Evolutionary conservation across 2,797 vertebrate genomes (phyloP).

Genomic region (Mus caroli): DNA sequence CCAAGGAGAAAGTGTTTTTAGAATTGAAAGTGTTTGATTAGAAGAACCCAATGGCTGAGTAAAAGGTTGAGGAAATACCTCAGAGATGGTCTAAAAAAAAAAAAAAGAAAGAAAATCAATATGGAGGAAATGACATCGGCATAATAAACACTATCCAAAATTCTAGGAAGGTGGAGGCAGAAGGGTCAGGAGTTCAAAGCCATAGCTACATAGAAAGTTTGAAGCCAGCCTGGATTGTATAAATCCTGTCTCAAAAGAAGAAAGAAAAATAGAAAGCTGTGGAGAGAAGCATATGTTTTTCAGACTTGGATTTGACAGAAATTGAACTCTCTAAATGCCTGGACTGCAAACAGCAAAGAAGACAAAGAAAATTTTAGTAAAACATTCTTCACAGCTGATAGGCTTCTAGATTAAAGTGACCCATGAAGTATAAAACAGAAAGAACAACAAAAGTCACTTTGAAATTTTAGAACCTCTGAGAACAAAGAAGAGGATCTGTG

Average conservation of each 20-base stretch:
- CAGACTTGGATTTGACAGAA: not conserved
- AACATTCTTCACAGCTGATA: constrained; percentile 31
- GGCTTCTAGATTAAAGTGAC: not conserved
- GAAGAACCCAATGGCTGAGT: not conserved
- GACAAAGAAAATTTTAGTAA: constrained; percentile 10
- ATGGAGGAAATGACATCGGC: not conserved
- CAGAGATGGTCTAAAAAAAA: constrained; percentile 33
- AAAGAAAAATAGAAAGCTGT: not conserved
- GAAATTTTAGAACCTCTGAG: constrained; percentile 32
- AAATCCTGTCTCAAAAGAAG: not conserved
- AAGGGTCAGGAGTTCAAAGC: not conserved
- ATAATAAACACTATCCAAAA: not conserved
- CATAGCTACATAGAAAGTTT: not conserved
- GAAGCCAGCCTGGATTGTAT: not conserved
- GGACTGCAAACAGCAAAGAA: not conserved
- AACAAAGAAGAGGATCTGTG: constrained; percentile 10
- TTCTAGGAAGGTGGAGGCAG: not conserved
- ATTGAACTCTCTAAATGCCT: not conserved
- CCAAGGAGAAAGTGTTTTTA: not conserved
- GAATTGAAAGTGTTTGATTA: constrained; percentile 32
- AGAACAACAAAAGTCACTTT: constrained; percentile 17
- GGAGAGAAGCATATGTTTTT: not conserved
- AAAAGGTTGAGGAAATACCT: not conserved
- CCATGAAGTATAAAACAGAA: not conserved
- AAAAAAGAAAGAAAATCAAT: not conserved